Evolutionary conservation across 2,888 invertebrate genomes (phyloP).

Genomic region (Agrotis clavis): DNA sequence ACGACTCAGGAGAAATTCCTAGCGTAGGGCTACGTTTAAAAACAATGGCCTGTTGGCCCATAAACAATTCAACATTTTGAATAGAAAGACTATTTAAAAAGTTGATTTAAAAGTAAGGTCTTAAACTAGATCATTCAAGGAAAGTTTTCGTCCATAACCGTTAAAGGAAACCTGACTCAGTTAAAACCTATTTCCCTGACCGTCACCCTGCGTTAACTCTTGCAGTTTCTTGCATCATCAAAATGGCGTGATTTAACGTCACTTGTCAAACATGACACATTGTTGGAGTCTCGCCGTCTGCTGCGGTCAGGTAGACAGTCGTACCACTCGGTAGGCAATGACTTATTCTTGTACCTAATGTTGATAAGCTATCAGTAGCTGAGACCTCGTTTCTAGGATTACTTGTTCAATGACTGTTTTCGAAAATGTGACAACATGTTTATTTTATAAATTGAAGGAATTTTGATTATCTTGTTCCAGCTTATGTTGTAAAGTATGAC

Average conservation of each 20-base stretch:
- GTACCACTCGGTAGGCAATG: conserved; percentile 4
- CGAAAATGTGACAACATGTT: conserved; percentile 21
- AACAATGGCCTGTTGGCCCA: too few species aligned
- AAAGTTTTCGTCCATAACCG: too few species aligned
- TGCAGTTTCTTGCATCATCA: conserved; percentile 41
- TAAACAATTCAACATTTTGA: too few species aligned
- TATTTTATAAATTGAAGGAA: conserved; percentile 16
- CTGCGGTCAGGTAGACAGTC: conserved; percentile 22
- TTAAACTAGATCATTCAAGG: too few species aligned
- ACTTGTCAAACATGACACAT: conserved; percentile 37
- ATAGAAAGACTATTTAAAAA: too few species aligned
- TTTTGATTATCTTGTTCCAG: background rate
- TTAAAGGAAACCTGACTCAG: conserved; percentile 3
- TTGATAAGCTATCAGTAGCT: conserved; percentile 50
- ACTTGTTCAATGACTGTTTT: conserved; percentile 39
- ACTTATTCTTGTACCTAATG: background rate
- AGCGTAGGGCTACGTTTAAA: too few species aligned
- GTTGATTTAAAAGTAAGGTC: too few species aligned
- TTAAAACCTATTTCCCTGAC: background rate
- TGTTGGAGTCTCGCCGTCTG: conserved; percentile 49
- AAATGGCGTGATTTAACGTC: conserved; percentile 51
- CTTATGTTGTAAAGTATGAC: background rate
- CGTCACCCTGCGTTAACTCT: background rate
- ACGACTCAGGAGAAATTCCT: too few species aligned
- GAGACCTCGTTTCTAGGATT: conserved; percentile 37